phyloP scores from a whole-genome alignment of 1,140 invertebrate genomes.

The Trachelipus rathkii region DNA sequence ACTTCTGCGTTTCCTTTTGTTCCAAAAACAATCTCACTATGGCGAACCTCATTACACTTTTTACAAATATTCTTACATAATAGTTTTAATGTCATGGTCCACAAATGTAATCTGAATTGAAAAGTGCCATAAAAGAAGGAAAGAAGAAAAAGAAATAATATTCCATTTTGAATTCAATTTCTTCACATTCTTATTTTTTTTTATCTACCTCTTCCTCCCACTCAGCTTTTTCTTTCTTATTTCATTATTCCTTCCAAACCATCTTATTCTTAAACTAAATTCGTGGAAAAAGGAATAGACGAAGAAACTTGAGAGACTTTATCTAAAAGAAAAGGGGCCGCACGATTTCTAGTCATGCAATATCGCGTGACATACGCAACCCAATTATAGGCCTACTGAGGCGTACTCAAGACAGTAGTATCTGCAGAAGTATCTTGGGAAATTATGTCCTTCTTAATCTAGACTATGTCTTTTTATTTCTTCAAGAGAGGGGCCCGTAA shows the following conservation, averaged over 20 bases:
- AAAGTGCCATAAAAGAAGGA: neutral
- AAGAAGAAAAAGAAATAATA: neutral
- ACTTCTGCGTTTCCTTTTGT: neutral
- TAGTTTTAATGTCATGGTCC: conserved; percentile 1
- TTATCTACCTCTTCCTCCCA: too few species aligned
- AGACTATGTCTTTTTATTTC: neutral
- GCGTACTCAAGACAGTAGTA: conserved; percentile 6
- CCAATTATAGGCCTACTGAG: conserved; percentile 2
- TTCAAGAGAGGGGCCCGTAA: neutral
- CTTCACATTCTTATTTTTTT: neutral
- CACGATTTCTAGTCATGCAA: conserved; percentile 2
- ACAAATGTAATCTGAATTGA: conserved; percentile 11
- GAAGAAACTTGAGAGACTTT: conserved; percentile 10
- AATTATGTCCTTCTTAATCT: neutral
- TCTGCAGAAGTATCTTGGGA: neutral
- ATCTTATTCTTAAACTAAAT: neutral
- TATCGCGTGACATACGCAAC: neutral
- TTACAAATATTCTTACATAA: conserved; percentile 6
- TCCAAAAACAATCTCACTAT: neutral
- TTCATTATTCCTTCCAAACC: too few species aligned
- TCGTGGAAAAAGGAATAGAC: neutral
- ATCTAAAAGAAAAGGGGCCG: neutral
- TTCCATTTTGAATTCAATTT: conserved; percentile 12
- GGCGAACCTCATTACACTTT: neutral
- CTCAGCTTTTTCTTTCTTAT: too few species aligned